Percentiles rank a stretch among this genome's conserved stretches.
Evolutionary conservation across 2,888 invertebrate species (phyloP).

Genomic region (Napeogenes inachia): DNA sequence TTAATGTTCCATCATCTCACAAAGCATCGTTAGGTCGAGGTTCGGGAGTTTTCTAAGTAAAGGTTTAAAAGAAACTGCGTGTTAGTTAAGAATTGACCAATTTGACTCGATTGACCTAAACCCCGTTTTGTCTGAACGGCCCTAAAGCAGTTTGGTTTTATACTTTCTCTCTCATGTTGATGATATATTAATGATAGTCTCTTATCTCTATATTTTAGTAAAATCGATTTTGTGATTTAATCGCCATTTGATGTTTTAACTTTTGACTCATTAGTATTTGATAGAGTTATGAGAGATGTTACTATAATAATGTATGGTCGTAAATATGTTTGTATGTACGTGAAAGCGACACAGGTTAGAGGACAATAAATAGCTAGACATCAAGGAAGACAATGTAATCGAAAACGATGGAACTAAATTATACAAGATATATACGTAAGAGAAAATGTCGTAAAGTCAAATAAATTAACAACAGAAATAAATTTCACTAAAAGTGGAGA

Average conservation of each 20-base stretch:
- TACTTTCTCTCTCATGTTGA: slow-evolving; percentile 38
- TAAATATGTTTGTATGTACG: too few species aligned
- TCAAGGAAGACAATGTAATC: slow-evolving; percentile 4
- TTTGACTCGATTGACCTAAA: slow-evolving; percentile 41
- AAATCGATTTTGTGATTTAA: too few species aligned
- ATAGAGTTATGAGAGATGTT: slow-evolving; percentile 7
- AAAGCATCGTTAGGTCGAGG: slow-evolving; percentile 21
- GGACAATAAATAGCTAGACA: too few species aligned
- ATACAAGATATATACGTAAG: not conserved
- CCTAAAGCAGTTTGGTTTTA: slow-evolving; percentile 37
- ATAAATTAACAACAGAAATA: too few species aligned
- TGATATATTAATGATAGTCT: too few species aligned
- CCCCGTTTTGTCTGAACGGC: slow-evolving; percentile 31
- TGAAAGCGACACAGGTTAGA: too few species aligned
- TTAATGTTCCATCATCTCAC: slow-evolving; percentile 20
- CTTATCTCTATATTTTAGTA: too few species aligned
- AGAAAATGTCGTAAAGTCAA: not conserved
- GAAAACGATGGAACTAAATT: not conserved
- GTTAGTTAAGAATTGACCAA: slow-evolving; percentile 41
- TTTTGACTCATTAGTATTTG: too few species aligned
- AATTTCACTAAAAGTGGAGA: too few species aligned
- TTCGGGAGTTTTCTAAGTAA: slow-evolving; percentile 32
- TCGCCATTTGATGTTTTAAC: too few species aligned
- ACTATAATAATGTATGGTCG: slow-evolving; percentile 2
- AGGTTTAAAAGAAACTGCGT: slow-evolving; percentile 36